phyloP scores from a whole-genome alignment of 2,113 vertebrate genomes.

The Argyrosomus japonicus region DNA sequence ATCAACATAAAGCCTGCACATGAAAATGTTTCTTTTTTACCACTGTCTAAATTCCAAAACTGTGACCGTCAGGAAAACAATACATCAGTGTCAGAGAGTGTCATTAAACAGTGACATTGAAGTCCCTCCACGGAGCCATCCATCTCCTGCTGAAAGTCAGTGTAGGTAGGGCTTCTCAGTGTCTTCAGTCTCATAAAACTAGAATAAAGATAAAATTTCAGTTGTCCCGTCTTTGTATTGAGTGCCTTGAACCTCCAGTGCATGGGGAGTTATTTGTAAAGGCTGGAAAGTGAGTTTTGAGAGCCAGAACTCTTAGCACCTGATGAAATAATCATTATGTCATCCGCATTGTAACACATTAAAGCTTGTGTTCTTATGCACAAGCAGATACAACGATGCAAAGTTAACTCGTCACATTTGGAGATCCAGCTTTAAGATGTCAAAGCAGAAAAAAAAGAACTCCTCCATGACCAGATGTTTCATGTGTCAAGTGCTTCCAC shows the following conservation, averaged over 20 bases:
- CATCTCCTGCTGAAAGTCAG: not conserved
- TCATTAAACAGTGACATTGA: not conserved
- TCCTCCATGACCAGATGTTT: conserved; percentile 63
- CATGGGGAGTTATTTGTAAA: conserved; percentile 5
- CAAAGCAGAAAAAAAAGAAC: conserved; percentile 47
- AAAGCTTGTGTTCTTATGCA: conserved; percentile 10
- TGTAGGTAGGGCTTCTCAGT: not conserved
- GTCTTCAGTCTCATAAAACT: not conserved
- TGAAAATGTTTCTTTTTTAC: too few species aligned
- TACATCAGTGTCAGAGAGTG: too few species aligned
- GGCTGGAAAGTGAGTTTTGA: conserved; percentile 7
- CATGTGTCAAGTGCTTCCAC: conserved; percentile 73
- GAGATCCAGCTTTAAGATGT: conserved; percentile 44
- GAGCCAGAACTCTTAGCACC: conserved; percentile 3
- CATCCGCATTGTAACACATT: conserved; percentile 2
- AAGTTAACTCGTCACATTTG: conserved; percentile 24
- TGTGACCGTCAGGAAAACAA: too few species aligned
- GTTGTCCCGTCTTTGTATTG: not conserved
- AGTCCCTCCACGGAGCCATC: not conserved
- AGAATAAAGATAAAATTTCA: not conserved
- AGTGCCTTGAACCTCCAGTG: not conserved
- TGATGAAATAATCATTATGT: conserved; percentile 15
- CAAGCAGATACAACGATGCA: conserved; percentile 7
- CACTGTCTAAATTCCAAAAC: too few species aligned
- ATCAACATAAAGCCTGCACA: too few species aligned